Conservation (phyloP, 2,113 vertebrate genomes). For the Crocuta crocuta region DNA sequence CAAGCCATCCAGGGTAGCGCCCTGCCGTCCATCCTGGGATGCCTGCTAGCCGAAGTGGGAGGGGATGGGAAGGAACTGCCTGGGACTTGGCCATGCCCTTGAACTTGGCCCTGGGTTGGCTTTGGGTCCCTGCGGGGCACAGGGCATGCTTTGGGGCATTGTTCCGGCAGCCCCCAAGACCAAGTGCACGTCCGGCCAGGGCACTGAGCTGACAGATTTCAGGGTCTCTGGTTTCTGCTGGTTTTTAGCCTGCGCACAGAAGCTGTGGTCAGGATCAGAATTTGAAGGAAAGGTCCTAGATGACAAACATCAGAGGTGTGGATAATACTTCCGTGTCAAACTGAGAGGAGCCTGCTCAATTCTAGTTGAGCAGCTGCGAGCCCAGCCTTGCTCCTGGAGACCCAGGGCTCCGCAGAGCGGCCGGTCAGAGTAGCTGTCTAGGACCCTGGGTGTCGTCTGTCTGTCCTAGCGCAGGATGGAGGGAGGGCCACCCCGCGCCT, state of each 20-base stretch:
- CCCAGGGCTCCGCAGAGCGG: fast-evolving
- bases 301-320: not conserved
- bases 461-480: fast-evolving
- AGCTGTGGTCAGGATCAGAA: fast-evolving
- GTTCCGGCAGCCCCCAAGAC: not conserved
- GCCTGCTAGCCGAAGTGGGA: not conserved
- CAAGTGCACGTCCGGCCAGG: not conserved
- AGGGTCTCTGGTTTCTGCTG: not conserved
- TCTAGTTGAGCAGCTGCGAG: not conserved
- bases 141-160: too few species aligned
- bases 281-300: not conserved
- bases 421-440: not conserved
- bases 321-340: fast-evolving
- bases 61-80: not conserved
- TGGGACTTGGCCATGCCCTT: not conserved
- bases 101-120: not conserved
- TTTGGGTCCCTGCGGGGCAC: not conserved
- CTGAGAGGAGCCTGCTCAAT: not conserved
- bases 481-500: fast-evolving
- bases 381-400: too few species aligned
- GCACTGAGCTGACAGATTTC: not conserved
- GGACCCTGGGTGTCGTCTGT: not conserved
- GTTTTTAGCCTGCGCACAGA: not conserved
- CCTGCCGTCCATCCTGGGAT: fast-evolving
- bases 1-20: not conserved